Evolutionary conservation across 2,113 vertebrate genomes (phyloP).

Genomic region (Osmerus mordax): DNA sequence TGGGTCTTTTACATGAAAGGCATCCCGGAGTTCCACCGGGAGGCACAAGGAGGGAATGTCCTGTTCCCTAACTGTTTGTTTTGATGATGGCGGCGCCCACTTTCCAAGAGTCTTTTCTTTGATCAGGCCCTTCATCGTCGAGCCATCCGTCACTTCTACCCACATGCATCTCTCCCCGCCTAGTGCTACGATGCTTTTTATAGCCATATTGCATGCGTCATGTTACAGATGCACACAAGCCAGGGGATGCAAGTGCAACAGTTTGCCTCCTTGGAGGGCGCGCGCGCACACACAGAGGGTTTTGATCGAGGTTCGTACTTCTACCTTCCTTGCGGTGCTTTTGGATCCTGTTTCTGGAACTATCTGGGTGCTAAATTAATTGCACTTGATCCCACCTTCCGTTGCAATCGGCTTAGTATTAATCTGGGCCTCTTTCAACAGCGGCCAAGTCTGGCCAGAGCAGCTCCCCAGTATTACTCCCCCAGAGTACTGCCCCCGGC

Average conservation of each 20-base stretch:
- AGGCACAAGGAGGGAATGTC: slow-evolving; percentile 58
- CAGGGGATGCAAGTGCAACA: too few relatives aligned
- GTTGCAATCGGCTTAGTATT: slow-evolving; percentile 66
- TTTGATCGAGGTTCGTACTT: slow-evolving; percentile 19
- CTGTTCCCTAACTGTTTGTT: slow-evolving; percentile 69
- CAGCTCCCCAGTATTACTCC: slow-evolving; percentile 36
- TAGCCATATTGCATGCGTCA: slow-evolving; percentile 2
- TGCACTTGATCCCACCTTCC: slow-evolving; percentile 62
- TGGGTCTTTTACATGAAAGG: slow-evolving; percentile 47
- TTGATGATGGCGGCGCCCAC: slow-evolving; percentile 44
- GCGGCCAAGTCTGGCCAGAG: slow-evolving; percentile 56
- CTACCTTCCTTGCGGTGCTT: slow-evolving; percentile 37
- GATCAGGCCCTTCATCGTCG: background rate
- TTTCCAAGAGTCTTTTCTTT: slow-evolving; percentile 58
- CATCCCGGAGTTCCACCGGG: slow-evolving; percentile 28
- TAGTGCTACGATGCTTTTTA: slow-evolving; percentile 16
- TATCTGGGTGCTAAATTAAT: slow-evolving; percentile 69
- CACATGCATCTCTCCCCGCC: slow-evolving; percentile 23
- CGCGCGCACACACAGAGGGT: background rate
- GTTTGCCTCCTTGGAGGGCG: too few relatives aligned
- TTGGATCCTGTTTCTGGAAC: slow-evolving; percentile 58
- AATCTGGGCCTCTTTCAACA: slow-evolving; percentile 60
- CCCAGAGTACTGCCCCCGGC: slow-evolving; percentile 40
- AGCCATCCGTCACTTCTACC: slow-evolving; percentile 41
- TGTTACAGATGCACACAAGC: background rate